Evolutionary conservation across 2,888 invertebrate species (phyloP), one percentile per base, ranked within the genome.

Genomic region (Nymphalis c-album): DNA sequence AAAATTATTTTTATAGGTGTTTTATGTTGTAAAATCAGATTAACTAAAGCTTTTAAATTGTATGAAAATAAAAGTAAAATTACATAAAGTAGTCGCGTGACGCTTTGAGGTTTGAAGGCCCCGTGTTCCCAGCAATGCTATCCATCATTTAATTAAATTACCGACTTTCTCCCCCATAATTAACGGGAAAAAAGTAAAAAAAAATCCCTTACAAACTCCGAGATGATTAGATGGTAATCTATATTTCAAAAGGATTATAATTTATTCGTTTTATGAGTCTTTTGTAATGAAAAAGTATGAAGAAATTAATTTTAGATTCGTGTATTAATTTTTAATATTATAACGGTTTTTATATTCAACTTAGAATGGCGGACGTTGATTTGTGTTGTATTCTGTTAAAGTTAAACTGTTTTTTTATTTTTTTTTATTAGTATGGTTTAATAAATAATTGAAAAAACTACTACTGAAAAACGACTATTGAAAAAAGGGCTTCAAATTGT

Each of bases 91-190:
- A 22, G 45, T 45, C 46, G 22, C 59, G 18, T 46, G 20, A 22
- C 22, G 22, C 46, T n/a, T 18, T 22, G 17, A 22, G 46, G 45
- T 59, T 40, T 59, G 45, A 40, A 46, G 59, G 22, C 40, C 18
- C 45, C 13, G n/a, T 18, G 13, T 17, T 22, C 51, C 31, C 55
- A 35, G 55, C n/a, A 65, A 60, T 22, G 60, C 55, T 55, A 65
- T 60, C 60, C 55, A 55, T 55, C 60, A 60, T 55, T 60, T 65
- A 31, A 65, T 60, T 60, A 65, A 65, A 55, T 53, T 60, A 60
- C 60, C 51, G 47, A 65, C 51, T 22, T 60, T 47, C 35, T 22
- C 16, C 22, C 45, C 8, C 26, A 55, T 60, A 64, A 64, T 64
- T 64, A 60, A 64, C 48, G 20, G 45, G n/a, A 51, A 64, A 59